Evolutionary conservation across 2,113 vertebrate species (phyloP).

Genomic region (Lathamus discolor): DNA sequence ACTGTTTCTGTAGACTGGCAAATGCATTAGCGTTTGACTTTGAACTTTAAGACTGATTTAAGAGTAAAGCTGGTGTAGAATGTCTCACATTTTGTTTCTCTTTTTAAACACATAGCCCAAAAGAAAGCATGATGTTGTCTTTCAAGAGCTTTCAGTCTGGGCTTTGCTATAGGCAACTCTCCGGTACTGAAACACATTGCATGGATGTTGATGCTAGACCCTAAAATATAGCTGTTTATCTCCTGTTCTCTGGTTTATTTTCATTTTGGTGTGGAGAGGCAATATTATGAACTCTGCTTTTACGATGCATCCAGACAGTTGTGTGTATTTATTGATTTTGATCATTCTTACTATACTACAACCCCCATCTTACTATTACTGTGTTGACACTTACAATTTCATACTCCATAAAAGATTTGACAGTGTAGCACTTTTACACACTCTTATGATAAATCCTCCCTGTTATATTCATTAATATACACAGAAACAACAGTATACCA

Average conservation of each 20-base stretch:
- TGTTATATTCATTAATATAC: background rate
- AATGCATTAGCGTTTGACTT: background rate
- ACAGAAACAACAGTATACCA: background rate
- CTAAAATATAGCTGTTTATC: background rate
- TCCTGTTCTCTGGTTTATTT: background rate
- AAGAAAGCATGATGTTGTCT: background rate
- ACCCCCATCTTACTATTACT: background rate
- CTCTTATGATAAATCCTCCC: background rate
- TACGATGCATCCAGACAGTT: background rate
- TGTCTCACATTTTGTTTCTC: background rate
- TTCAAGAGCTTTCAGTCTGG: background rate
- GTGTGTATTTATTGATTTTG: slow-evolving; percentile 23
- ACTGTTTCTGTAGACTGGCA: background rate
- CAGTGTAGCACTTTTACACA: slow-evolving; percentile 23
- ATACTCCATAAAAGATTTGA: slow-evolving; percentile 45
- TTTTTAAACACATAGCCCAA: background rate
- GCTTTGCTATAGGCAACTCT: background rate
- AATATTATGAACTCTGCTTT: background rate
- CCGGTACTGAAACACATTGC: background rate
- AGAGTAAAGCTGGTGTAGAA: background rate
- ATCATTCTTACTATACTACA: background rate
- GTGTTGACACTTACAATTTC: slow-evolving; percentile 54
- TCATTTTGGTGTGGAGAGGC: background rate
- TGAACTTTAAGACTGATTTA: background rate
- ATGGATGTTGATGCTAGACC: background rate